These are phyloP conservation scores for Morpho achilles DNA, from an alignment of 2,888 invertebrate genomes.

Conservation along the genomic window DNA sequence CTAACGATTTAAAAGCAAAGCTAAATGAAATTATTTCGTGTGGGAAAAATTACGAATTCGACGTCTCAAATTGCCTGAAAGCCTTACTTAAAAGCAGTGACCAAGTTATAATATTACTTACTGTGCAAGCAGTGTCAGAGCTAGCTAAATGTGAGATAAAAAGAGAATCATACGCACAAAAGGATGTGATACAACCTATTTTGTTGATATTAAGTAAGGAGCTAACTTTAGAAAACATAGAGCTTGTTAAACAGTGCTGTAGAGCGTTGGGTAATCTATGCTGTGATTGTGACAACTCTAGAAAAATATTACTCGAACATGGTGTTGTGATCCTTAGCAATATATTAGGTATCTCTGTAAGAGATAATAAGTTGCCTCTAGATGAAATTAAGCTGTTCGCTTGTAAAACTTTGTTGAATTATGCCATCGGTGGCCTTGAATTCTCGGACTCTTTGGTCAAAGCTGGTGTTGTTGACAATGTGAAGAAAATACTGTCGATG, in stretches of 20 bases:
- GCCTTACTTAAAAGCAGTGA: conserved; percentile 62
- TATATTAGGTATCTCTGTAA: conserved; percentile 51
- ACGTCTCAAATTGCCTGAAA: conserved; percentile 64
- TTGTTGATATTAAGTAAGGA: conserved; percentile 71
- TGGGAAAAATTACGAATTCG: conserved; percentile 67
- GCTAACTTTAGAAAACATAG: conserved; percentile 55
- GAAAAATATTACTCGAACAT: conserved; percentile 67
- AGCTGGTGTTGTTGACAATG: conserved; percentile 70
- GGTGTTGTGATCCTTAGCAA: conserved; percentile 71
- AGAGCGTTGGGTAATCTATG: conserved; percentile 93
- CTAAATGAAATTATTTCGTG: conserved; percentile 63
- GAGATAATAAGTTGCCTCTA: conserved; percentile 41
- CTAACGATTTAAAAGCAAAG: conserved; percentile 63
- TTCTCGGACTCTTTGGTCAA: conserved; percentile 81
- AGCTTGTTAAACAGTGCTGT: conserved; percentile 85
- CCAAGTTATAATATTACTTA: conserved; percentile 73
- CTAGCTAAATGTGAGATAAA: conserved; percentile 88
- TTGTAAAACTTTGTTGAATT: conserved; percentile 89
- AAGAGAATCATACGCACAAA: conserved; percentile 83
- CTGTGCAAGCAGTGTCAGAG: conserved; percentile 88
- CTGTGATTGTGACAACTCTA: conserved; percentile 88
- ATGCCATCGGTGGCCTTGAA: conserved; percentile 85
- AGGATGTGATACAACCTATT: conserved; percentile 79
- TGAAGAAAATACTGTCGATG: conserved; percentile 71
- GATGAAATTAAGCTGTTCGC: conserved; percentile 81